Percentiles rank a stretch among this genome's conserved stretches.
Conservation (phyloP, 2,113 vertebrate species). For the Equus przewalskii region DNA sequence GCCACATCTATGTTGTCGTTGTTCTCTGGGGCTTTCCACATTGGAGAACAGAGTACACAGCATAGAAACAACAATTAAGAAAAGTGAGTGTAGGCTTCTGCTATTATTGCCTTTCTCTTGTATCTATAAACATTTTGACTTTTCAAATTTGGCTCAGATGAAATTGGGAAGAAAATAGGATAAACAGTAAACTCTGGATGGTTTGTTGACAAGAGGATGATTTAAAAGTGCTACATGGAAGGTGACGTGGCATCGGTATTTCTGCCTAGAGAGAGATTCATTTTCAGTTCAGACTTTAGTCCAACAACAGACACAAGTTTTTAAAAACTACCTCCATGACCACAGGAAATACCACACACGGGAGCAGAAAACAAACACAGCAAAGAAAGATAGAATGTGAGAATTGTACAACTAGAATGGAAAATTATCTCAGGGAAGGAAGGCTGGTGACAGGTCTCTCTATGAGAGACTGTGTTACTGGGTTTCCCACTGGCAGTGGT, state of each 20-base stretch:
- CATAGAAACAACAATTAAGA: not conserved
- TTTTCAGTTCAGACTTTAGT: not conserved
- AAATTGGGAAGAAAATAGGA: not conserved
- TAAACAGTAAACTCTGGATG: not conserved
- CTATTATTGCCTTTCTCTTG: not conserved
- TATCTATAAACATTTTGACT: not conserved
- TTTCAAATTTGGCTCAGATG: not conserved
- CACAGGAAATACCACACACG: not conserved
- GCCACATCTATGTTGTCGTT: not conserved
- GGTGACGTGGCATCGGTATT: not conserved
- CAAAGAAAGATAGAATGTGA: not conserved
- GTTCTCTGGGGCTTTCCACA: not conserved
- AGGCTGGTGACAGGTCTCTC: not conserved
- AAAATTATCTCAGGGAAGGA: not conserved
- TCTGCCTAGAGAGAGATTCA: slow-evolving; percentile 11
- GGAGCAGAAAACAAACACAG: not conserved
- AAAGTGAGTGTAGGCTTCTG: not conserved
- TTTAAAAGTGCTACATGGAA: not conserved
- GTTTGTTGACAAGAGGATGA: not conserved
- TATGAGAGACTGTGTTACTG: not conserved
- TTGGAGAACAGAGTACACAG: not conserved
- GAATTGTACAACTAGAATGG: not conserved
- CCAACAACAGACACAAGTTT: slow-evolving; percentile 18
- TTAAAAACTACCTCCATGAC: not conserved
- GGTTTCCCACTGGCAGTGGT: not conserved